phyloP scores from a whole-genome alignment of 1,140 invertebrate genomes.

The Drosophila tsacasi region DNA sequence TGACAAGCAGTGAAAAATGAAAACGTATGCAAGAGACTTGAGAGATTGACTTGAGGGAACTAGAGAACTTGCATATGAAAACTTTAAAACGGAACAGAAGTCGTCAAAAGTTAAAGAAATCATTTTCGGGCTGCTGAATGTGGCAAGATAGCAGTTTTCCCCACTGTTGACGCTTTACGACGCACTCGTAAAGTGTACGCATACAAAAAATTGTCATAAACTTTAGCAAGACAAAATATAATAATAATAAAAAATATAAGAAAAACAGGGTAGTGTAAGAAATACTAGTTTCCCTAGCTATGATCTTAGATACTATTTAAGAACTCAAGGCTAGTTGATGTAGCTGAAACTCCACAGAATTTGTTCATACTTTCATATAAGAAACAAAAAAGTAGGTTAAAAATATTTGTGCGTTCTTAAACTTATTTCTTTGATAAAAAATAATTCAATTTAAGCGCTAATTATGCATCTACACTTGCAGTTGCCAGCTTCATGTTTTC shows the following conservation, averaged over 20 bases:
- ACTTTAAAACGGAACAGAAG: slow-evolving; percentile 9
- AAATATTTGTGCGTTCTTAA: neutral
- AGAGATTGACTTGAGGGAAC: neutral
- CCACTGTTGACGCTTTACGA: slow-evolving; percentile 41
- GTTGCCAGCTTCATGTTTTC: slow-evolving; percentile 9
- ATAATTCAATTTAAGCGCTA: slow-evolving; percentile 22
- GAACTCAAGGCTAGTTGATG: neutral
- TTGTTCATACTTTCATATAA: neutral
- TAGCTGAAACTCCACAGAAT: neutral
- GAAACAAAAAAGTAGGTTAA: neutral
- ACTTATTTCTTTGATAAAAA: neutral
- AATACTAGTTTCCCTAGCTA: neutral
- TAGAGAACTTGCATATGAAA: slow-evolving; percentile 19
- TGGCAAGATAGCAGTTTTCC: slow-evolving; percentile 27
- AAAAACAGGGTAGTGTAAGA: neutral
- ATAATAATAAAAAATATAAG: slow-evolving; percentile 13
- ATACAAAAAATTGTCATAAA: slow-evolving; percentile 47
- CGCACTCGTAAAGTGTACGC: slow-evolving; percentile 46
- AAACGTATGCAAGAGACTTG: neutral
- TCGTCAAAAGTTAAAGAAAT: slow-evolving; percentile 41
- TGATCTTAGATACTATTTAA: neutral
- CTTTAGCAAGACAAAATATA: slow-evolving; percentile 23
- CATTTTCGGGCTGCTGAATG: slow-evolving; percentile 30
- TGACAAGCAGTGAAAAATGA: slow-evolving; percentile 4
- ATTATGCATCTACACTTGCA: slow-evolving; percentile 11